Evolutionary conservation across 1,140 invertebrate species (phyloP).

Genomic region (Parasteatoda tepidariorum): DNA sequence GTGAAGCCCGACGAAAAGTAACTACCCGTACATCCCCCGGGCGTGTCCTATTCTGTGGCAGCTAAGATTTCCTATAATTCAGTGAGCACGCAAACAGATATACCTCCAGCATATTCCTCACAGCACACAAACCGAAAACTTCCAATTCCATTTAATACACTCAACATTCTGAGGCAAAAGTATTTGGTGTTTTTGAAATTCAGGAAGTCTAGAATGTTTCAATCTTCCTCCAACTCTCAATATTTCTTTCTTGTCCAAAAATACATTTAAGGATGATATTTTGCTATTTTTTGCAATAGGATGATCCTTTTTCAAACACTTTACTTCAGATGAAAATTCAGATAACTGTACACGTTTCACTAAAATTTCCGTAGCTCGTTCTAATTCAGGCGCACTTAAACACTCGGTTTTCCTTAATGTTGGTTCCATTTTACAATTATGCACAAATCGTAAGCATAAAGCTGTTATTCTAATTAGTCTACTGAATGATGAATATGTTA

Average conservation of each 20-base stretch:
- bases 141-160: no score
- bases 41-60: no score
- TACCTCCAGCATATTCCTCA: no score
- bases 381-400: not conserved
- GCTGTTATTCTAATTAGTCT: not conserved
- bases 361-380: not conserved
- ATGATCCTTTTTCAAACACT: not conserved
- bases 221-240: conserved; percentile 26
- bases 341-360: not conserved
- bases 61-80: no score
- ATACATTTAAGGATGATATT: not conserved
- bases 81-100: no score
- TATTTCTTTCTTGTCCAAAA: conserved; percentile 9
- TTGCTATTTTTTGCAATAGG: not conserved
- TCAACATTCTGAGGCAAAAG: not conserved
- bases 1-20: no score
- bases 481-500: not conserved
- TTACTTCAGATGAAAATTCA: not conserved
- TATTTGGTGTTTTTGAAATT: conserved; percentile 15
- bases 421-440: not conserved
- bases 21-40: no score
- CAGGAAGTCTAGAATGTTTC: not conserved
- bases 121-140: no score
- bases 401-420: not conserved
- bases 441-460: not conserved